Conservation (phyloP, 2,113 vertebrate species). For the Brachyistius frenatus region DNA sequence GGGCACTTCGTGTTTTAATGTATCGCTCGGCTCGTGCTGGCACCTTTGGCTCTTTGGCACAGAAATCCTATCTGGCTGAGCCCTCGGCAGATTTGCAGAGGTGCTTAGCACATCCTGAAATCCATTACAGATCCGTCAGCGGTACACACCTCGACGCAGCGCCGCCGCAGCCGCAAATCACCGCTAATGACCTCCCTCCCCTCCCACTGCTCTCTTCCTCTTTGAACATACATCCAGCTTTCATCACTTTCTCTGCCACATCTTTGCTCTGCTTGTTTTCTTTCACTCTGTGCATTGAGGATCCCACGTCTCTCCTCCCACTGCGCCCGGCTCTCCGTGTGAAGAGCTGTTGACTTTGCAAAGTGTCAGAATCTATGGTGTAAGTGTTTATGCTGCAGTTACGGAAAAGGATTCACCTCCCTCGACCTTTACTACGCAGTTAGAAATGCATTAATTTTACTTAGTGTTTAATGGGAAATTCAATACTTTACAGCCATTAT, state of each 20-base stretch:
- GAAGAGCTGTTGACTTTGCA: conserved; percentile 20
- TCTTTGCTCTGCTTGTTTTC: conserved; percentile 44
- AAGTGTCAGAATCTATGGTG: neutral
- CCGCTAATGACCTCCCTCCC: conserved; percentile 60
- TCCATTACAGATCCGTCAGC: conserved; percentile 71
- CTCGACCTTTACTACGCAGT: conserved; percentile 1
- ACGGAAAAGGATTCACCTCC: conserved; percentile 21
- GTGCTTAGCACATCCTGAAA: conserved; percentile 64
- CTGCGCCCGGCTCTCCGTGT: conserved; percentile 13
- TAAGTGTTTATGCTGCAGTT: conserved; percentile 25
- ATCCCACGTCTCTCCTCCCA: conserved; percentile 28
- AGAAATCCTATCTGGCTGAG: conserved; percentile 18
- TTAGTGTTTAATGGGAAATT: neutral
- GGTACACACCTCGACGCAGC: conserved; percentile 54
- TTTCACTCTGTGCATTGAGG: conserved; percentile 22
- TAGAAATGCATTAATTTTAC: neutral
- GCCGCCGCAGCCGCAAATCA: conserved; percentile 58
- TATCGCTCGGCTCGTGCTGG: conserved; percentile 30
- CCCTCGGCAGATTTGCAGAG: conserved; percentile 53
- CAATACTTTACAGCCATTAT: neutral
- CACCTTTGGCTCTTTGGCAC: conserved; percentile 50
- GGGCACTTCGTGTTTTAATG: conserved; percentile 42
- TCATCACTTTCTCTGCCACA: conserved; percentile 29
- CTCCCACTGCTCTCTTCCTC: conserved; percentile 22
- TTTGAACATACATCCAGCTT: conserved; percentile 9